phyloP scores from a whole-genome alignment of 2,113 vertebrate genomes.

The Chinchilla lanigera region DNA sequence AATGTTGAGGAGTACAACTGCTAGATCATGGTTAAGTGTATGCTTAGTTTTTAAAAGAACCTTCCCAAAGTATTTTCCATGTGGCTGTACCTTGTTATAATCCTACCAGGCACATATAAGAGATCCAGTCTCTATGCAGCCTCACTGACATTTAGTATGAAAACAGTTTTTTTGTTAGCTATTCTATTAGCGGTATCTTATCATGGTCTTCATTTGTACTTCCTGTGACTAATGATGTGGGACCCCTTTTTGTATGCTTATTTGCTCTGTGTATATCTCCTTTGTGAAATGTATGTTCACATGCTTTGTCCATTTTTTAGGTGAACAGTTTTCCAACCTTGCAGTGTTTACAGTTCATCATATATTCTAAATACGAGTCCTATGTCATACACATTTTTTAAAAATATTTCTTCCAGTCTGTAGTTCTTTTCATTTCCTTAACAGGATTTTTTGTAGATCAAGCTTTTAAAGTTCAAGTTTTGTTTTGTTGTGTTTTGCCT shows the following conservation, averaged over 20 bases:
- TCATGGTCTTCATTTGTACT: not conserved
- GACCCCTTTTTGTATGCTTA: not conserved
- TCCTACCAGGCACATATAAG: not conserved
- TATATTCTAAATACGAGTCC: not conserved
- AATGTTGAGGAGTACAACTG: not conserved
- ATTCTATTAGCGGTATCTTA: not conserved
- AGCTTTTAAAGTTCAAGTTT: not conserved
- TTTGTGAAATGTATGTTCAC: not conserved
- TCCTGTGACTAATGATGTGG: not conserved
- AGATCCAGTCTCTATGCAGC: not conserved
- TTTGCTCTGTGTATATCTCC: not conserved
- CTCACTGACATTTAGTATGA: not conserved
- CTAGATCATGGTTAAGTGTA: not conserved
- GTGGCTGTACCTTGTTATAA: not conserved
- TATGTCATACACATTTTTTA: not conserved
- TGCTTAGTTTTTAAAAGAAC: slow-evolving; percentile 15
- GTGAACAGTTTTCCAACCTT: not conserved
- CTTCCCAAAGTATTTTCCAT: not conserved
- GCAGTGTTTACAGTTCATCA: not conserved
- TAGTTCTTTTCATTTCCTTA: not conserved
- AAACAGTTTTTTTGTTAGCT: not conserved
- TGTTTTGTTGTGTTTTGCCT: no score
- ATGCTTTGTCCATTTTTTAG: not conserved
- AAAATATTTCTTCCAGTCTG: not conserved
- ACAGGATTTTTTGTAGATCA: not conserved